Conservation (phyloP, 2,888 invertebrate genomes). For the Drosophila prostipennis region DNA sequence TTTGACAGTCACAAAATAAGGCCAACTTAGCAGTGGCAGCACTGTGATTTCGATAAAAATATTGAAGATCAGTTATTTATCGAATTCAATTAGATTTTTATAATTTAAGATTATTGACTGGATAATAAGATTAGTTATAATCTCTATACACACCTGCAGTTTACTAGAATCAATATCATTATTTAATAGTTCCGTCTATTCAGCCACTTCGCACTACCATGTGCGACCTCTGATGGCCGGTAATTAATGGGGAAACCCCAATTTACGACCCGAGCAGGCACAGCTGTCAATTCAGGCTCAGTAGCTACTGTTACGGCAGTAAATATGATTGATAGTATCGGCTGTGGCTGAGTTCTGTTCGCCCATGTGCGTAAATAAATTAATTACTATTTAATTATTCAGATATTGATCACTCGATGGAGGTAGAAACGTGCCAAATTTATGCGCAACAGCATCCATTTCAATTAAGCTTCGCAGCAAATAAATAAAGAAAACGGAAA, state of each 20-base stretch:
- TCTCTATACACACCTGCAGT: not conserved
- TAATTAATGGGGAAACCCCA: slow-evolving; percentile 36
- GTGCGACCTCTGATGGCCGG: not conserved
- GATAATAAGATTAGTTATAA: no score
- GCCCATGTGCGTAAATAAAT: slow-evolving; percentile 28
- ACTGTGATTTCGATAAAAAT: slow-evolving; percentile 5
- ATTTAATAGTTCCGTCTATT: not conserved
- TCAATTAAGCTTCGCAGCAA: slow-evolving; percentile 26
- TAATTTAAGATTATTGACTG: no score
- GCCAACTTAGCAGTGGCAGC: slow-evolving; percentile 7
- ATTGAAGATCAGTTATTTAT: slow-evolving; percentile 16
- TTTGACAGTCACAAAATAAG: not conserved
- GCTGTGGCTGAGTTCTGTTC: slow-evolving; percentile 14
- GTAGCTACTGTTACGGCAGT: slow-evolving; percentile 13
- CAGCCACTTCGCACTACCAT: slow-evolving; percentile 1
- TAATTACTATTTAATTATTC: slow-evolving; percentile 53
- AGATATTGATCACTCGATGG: slow-evolving; percentile 31
- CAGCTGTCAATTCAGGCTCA: slow-evolving; percentile 28
- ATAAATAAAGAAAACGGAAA: slow-evolving; percentile 5
- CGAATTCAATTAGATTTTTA: not conserved
- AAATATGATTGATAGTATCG: slow-evolving; percentile 54
- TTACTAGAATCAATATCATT: not conserved
- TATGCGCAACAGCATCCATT: slow-evolving; percentile 16
- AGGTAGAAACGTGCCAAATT: slow-evolving; percentile 27
- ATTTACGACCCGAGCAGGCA: slow-evolving; percentile 22